Percentiles rank a stretch among this genome's conserved stretches.
Evolutionary conservation across 2,113 vertebrate species (phyloP).

Genomic region (Leuciscus idus): DNA sequence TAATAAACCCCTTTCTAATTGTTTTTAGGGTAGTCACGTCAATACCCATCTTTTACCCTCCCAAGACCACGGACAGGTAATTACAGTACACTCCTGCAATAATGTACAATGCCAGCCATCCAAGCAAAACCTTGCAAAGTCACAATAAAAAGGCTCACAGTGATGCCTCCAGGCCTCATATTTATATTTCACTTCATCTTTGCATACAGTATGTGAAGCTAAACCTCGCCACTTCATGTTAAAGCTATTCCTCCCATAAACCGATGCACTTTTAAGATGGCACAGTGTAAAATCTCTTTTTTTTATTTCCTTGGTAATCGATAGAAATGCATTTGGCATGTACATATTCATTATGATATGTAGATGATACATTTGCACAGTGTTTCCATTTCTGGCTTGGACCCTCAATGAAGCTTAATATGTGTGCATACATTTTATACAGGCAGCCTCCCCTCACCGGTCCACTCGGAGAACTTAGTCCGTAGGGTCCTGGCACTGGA

Average conservation of each 20-base stretch:
- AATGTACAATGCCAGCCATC: conserved; percentile 7
- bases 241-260: conserved; percentile 13
- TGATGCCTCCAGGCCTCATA: conserved; percentile 1
- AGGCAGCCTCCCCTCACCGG: conserved; percentile 12
- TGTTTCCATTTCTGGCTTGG: conserved; percentile 40
- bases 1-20: conserved; percentile 42
- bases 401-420: conserved; percentile 41
- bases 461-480: conserved; percentile 67
- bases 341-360: conserved; percentile 32
- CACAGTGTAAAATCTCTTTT: conserved; percentile 6
- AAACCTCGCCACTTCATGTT: conserved; percentile 8
- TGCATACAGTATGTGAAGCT: conserved; percentile 2
- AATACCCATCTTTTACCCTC: conserved; percentile 41
- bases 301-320: neutral
- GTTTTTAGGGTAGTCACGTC: conserved; percentile 41
- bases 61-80: conserved; percentile 16
- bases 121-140: conserved; percentile 6
- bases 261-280: neutral
- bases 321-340: conserved; percentile 15
- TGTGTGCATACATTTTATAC: conserved; percentile 41
- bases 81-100: conserved; percentile 12
- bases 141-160: conserved; percentile 8
- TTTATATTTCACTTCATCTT: conserved; percentile 1
- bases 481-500: conserved; percentile 81
- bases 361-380: conserved; percentile 45